Evolutionary conservation across 2,797 vertebrate genomes (phyloP).

Genomic region (Oreortyx pictus): DNA sequence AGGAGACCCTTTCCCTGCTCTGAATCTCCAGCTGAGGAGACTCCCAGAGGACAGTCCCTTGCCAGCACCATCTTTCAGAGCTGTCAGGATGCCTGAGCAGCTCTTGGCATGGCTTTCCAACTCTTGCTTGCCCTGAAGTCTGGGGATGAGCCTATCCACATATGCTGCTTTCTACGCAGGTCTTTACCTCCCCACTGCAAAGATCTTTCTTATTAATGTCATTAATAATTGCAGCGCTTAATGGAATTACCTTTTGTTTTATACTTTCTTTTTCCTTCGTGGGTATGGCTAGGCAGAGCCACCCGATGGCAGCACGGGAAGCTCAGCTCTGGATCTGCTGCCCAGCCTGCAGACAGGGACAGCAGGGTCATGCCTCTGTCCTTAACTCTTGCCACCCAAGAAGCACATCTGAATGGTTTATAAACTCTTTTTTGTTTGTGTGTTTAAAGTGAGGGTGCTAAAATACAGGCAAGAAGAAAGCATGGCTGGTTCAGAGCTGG

Average conservation of each 20-base stretch:
- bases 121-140: background rate
- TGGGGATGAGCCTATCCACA: background rate
- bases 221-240: background rate
- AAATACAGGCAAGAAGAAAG: background rate
- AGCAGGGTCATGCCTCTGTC: background rate
- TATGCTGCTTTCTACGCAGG: background rate
- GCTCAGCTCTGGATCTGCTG: background rate
- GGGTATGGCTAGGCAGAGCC: background rate
- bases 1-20: background rate
- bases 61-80: slow-evolving; percentile 1
- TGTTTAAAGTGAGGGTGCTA: background rate
- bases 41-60: background rate
- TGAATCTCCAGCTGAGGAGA: background rate
- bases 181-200: background rate
- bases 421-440: background rate
- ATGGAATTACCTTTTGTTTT: background rate
- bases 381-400: background rate
- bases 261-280: background rate
- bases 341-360: background rate
- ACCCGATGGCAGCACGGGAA: slow-evolving; percentile 24
- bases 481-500: background rate
- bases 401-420: fast-evolving
- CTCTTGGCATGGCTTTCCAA: background rate
- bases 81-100: slow-evolving; percentile 15
- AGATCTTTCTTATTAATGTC: background rate